Percentiles rank a stretch among this genome's conserved stretches.
phyloP scores from a whole-genome alignment of 1,140 invertebrate species.

The Trichonephila clavipes region DNA sequence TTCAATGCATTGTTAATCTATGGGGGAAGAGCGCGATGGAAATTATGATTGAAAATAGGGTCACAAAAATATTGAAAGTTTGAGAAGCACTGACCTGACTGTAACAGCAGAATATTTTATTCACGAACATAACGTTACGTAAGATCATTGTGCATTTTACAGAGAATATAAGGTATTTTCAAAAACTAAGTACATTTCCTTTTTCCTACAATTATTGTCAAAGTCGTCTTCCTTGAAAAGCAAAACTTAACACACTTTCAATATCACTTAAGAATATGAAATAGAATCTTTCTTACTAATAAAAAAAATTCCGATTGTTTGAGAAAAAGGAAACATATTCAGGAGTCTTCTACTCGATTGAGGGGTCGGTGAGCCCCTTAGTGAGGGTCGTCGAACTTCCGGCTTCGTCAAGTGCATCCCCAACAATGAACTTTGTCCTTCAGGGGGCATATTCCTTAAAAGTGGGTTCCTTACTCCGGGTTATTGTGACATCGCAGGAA shows the following conservation, averaged over 20 bases:
- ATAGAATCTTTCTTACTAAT: neutral
- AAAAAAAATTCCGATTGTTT: neutral
- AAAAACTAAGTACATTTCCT: no score
- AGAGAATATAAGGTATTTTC: no score
- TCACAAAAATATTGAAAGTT: no score
- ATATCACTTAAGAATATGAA: neutral
- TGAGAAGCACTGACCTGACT: no score
- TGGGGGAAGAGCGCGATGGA: no score
- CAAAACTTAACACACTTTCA: neutral
- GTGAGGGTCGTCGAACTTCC: conserved; percentile 63
- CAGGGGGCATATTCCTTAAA: conserved; percentile 36
- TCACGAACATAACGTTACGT: no score
- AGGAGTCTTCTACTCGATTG: neutral
- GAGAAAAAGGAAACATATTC: neutral
- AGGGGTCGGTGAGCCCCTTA: conserved; percentile 23
- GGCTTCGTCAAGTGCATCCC: conserved; percentile 38
- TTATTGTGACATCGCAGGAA: conserved; percentile 43
- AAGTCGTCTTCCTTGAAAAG: no score
- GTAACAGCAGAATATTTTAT: no score
- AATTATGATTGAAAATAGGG: no score
- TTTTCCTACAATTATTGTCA: no score
- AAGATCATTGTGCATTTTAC: no score
- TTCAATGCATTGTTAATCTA: no score
- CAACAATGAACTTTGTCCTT: conserved; percentile 39
- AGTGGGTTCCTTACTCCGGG: conserved; percentile 24